phyloP scores from a whole-genome alignment of 2,113 vertebrate species.

The Brachypodius melanocephalos region DNA sequence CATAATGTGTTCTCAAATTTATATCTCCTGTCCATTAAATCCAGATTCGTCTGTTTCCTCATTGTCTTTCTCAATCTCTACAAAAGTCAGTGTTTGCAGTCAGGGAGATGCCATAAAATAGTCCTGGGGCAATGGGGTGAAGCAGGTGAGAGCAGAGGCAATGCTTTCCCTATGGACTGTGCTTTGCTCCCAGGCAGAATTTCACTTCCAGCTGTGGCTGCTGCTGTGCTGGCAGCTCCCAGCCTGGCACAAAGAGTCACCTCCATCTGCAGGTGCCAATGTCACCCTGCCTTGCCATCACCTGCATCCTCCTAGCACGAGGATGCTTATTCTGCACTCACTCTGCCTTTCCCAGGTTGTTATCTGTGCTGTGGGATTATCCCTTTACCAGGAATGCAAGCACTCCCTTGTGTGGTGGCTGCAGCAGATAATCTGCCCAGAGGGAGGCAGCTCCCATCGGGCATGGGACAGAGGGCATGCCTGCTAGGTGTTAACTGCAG shows the following conservation, averaged over 20 bases:
- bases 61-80: neutral
- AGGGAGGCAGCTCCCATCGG: neutral
- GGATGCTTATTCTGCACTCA: neutral
- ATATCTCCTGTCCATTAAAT: neutral
- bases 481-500: neutral
- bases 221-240: neutral
- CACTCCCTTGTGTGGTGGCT: neutral
- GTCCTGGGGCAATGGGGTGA: neutral
- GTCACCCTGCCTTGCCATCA: neutral
- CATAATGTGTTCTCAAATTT: neutral
- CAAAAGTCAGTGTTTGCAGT: neutral
- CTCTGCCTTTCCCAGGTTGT: neutral
- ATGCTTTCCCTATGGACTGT: neutral
- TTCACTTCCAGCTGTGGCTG: neutral
- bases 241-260: neutral
- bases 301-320: neutral
- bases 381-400: neutral
- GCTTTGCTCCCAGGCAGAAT: neutral
- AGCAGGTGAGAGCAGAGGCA: neutral
- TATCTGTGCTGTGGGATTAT: neutral
- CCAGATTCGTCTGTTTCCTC: neutral
- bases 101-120: fast-evolving
- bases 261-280: neutral
- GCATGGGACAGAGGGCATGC: neutral
- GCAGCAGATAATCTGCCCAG: neutral